Evolutionary conservation across 2,888 invertebrate species (phyloP).

Genomic region (Morpho helenor): DNA sequence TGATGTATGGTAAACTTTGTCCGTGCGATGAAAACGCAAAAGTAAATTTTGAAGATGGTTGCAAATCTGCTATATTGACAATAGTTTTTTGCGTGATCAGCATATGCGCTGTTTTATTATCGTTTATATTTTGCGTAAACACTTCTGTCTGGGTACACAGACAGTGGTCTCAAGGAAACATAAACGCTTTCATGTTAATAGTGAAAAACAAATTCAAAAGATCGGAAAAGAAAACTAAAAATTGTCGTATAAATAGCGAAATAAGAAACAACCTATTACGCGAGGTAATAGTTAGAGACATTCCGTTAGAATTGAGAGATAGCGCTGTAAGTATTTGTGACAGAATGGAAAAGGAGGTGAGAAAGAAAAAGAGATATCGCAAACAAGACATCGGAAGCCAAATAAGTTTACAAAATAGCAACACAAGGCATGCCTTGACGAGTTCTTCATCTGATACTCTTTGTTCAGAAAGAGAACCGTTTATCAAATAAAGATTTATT

Average conservation of each 20-base stretch:
- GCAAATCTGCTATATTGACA: conserved; percentile 39
- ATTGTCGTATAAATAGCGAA: conserved; percentile 27
- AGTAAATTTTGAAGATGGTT: conserved; percentile 38
- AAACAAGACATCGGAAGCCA: conserved; percentile 38
- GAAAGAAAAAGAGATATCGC: conserved; percentile 46
- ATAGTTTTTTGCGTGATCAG: conserved; percentile 41
- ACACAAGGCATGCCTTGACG: background rate
- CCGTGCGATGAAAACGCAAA: conserved; percentile 33
- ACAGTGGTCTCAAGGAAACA: conserved; percentile 35
- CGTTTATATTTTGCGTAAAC: conserved; percentile 39
- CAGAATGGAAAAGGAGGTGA: conserved; percentile 43
- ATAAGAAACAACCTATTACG: conserved; percentile 46
- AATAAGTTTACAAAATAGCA: conserved; percentile 28
- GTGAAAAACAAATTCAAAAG: conserved; percentile 28
- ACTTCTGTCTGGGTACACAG: conserved; percentile 33
- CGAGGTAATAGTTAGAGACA: conserved; percentile 51
- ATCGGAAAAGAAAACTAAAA: conserved; percentile 11
- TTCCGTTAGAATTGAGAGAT: conserved; percentile 52
- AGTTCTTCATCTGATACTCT: conserved; percentile 5
- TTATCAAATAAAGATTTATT: conserved; percentile 6
- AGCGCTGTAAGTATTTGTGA: conserved; percentile 50
- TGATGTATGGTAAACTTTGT: conserved; percentile 48
- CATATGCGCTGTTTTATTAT: conserved; percentile 37
- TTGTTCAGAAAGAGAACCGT: conserved; percentile 3
- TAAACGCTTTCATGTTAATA: conserved; percentile 26